phyloP scores from a whole-genome alignment of 2,113 vertebrate species.

The Leuciscus idus region DNA sequence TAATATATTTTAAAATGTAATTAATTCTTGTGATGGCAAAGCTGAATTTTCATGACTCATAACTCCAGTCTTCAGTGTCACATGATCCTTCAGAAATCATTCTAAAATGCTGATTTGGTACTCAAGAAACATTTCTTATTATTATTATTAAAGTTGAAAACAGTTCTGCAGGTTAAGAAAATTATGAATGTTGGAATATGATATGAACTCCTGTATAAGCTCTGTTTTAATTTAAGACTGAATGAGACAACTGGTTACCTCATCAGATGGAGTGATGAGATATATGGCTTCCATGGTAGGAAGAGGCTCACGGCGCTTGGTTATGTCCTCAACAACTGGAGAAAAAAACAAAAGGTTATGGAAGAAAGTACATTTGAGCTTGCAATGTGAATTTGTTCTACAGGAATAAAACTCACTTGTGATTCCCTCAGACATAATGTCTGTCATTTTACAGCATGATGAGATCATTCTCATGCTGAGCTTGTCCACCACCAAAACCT shows the following conservation, averaged over 20 bases:
- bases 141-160: not conserved
- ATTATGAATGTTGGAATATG: not conserved
- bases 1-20: not conserved
- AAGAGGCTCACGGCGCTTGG: slow-evolving; percentile 90
- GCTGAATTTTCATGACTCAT: not conserved
- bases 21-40: not conserved
- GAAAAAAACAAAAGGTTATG: not conserved
- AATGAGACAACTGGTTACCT: slow-evolving; percentile 74
- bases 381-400: not conserved
- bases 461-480: slow-evolving; percentile 98
- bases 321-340: slow-evolving; percentile 94
- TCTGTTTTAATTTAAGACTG: not conserved
- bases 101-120: not conserved
- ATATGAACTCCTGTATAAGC: not conserved
- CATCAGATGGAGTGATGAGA: slow-evolving; percentile 93
- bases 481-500: slow-evolving; percentile 98
- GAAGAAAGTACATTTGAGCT: not conserved
- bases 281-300: slow-evolving; percentile 98
- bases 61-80: not conserved
- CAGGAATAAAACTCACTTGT: slow-evolving; percentile 85
- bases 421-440: slow-evolving; percentile 98
- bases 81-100: not conserved
- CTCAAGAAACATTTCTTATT: not conserved
- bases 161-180: no score
- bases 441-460: slow-evolving; percentile 98